phyloP scores from a whole-genome alignment of 2,888 invertebrate species.

The Agrypnus murinus region DNA sequence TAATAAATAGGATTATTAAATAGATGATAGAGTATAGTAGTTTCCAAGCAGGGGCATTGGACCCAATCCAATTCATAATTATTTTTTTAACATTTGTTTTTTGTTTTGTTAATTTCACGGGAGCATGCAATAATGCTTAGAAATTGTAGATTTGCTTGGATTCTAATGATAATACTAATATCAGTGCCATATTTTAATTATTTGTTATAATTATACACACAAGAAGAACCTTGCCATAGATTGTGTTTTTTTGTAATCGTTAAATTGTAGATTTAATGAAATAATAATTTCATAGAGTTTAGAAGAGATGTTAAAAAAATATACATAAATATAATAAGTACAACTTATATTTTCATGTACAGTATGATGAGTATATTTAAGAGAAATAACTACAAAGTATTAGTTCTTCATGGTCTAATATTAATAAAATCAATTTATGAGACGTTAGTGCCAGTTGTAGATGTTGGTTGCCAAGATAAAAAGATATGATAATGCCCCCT shows the following conservation, averaged over 20 bases:
- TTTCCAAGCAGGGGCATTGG: slow-evolving; percentile 30
- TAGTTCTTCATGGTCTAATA: slow-evolving; percentile 37
- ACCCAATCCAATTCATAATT: slow-evolving; percentile 23
- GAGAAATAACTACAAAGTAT: slow-evolving; percentile 28
- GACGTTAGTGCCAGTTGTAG: slow-evolving; percentile 39
- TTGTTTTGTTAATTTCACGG: neutral
- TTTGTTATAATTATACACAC: too few species aligned
- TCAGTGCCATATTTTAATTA: slow-evolving; percentile 55
- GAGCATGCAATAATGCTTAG: slow-evolving; percentile 18
- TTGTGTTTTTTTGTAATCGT: slow-evolving; percentile 37
- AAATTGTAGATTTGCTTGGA: slow-evolving; percentile 20
- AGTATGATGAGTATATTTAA: slow-evolving; percentile 41
- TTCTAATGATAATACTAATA: slow-evolving; percentile 45
- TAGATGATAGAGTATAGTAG: slow-evolving; percentile 29
- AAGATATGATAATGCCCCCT: too few species aligned
- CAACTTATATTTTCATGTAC: slow-evolving; percentile 53
- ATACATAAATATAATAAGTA: slow-evolving; percentile 43
- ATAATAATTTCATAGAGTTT: slow-evolving; percentile 22
- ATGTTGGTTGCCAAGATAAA: slow-evolving; percentile 38
- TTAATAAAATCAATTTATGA: slow-evolving; percentile 29
- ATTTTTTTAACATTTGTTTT: neutral
- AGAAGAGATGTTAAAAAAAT: slow-evolving; percentile 23
- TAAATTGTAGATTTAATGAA: slow-evolving; percentile 29
- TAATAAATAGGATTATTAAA: slow-evolving; percentile 22
- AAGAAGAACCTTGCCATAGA: slow-evolving; percentile 56